phyloP scores from a whole-genome alignment of 2,113 vertebrate genomes.

The Calyptomena viridis region DNA sequence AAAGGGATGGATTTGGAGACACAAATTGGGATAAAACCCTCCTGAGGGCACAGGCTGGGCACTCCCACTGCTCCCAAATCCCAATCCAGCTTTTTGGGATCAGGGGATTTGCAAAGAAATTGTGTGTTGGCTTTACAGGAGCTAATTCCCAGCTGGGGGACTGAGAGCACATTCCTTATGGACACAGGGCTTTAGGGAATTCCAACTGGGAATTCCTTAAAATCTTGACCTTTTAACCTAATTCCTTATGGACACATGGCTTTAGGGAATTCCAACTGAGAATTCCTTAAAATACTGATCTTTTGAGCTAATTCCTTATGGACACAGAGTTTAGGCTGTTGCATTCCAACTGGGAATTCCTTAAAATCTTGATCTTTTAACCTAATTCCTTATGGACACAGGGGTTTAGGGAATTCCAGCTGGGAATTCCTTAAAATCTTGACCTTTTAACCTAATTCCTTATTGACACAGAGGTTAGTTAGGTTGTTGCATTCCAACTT shows the following conservation, averaged over 20 bases:
- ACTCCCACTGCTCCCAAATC: no score
- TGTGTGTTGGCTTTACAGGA: not conserved
- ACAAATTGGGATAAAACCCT: fast-evolving
- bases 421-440: not conserved
- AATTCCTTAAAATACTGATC: not conserved
- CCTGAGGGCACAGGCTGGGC: no score
- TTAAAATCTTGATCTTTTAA: not conserved
- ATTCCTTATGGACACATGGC: not conserved
- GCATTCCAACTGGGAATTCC: not conserved
- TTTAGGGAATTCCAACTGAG: not conserved
- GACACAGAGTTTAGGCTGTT: not conserved
- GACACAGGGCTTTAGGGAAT: not conserved
- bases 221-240: not conserved
- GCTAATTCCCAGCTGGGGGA: not conserved
- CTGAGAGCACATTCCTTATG: not conserved
- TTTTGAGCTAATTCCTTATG: not conserved
- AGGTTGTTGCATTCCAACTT: no score
- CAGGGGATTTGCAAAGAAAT: no score
- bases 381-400: not conserved
- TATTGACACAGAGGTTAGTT: no score
- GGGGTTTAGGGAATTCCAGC: not conserved
- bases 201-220: not conserved
- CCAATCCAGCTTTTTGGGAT: no score
- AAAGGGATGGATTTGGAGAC: not conserved
- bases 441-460: not conserved